Evolutionary conservation across 2,888 invertebrate genomes (phyloP).

Genomic region (Scelioninae gen. 1): DNA sequence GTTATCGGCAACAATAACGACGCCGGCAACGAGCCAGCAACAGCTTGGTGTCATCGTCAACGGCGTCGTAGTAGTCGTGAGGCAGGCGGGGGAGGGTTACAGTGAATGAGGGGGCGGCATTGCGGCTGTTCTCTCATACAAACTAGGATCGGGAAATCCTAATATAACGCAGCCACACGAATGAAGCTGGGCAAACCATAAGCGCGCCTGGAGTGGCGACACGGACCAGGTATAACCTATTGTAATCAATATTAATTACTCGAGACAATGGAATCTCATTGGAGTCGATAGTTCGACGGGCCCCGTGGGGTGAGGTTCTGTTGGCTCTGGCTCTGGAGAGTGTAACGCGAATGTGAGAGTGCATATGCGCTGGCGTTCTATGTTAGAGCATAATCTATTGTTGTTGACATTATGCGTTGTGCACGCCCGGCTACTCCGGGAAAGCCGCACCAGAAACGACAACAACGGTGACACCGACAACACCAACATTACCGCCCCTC

Average conservation of each 20-base stretch:
- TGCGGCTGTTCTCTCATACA: constrained; percentile 56
- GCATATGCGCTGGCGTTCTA: constrained; percentile 75
- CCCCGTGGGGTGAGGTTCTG: constrained; percentile 74
- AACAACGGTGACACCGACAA: constrained; percentile 77
- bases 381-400: constrained; percentile 83
- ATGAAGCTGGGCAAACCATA: constrained; percentile 73
- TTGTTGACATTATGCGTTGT: constrained; percentile 84
- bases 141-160: constrained; percentile 69
- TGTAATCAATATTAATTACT: constrained; percentile 85
- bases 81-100: background rate
- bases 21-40: constrained; percentile 67
- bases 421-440: constrained; percentile 75
- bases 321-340: constrained; percentile 72
- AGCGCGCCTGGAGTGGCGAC: constrained; percentile 76
- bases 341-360: constrained; percentile 73
- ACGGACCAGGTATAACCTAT: constrained; percentile 82
- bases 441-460: constrained; percentile 78
- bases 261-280: constrained; percentile 85
- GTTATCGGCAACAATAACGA: constrained; percentile 69
- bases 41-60: constrained; percentile 65
- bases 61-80: constrained; percentile 52
- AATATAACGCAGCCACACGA: constrained; percentile 67
- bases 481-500: constrained; percentile 70
- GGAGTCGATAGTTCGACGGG: constrained; percentile 84
- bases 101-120: constrained; percentile 34